Conservation (phyloP, 2,113 vertebrate genomes). For the Melanocharis versteri region DNA sequence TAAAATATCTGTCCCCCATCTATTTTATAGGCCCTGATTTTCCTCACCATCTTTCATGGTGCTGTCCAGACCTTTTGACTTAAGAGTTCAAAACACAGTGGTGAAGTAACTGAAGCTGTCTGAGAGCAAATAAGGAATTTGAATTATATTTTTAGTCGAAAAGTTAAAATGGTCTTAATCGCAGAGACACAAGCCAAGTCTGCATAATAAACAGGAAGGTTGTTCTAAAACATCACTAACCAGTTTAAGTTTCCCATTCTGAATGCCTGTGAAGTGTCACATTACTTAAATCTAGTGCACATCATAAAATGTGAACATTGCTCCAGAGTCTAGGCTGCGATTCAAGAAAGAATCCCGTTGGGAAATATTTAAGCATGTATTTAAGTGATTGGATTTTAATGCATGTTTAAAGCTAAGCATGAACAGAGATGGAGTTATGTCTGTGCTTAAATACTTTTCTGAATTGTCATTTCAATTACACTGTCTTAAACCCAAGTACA, state of each 20-base stretch:
- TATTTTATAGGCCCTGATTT: not conserved
- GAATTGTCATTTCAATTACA: not conserved
- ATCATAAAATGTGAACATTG: not conserved
- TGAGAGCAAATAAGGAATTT: not conserved
- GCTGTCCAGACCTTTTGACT: not conserved
- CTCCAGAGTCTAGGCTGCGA: not conserved
- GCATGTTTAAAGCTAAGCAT: not conserved
- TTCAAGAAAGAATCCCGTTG: not conserved
- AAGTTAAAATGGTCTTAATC: not conserved
- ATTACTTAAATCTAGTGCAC: not conserved
- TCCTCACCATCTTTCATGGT: not conserved
- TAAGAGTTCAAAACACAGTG: not conserved
- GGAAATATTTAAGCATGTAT: constrained; percentile 4
- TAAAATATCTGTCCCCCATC: not conserved
- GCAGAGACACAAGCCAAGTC: not conserved
- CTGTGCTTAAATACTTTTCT: constrained; percentile 28
- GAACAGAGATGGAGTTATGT: not conserved
- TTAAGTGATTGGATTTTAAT: constrained; percentile 29
- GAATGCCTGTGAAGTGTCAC: not conserved
- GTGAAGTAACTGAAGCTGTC: not conserved
- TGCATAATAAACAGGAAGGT: not conserved
- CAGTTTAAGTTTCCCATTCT: not conserved
- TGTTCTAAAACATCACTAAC: not conserved
- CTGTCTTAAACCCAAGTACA: not conserved
- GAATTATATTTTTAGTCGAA: not conserved